Conservation (phyloP, 2,888 invertebrate species). For the Dysmachus trigonus region DNA sequence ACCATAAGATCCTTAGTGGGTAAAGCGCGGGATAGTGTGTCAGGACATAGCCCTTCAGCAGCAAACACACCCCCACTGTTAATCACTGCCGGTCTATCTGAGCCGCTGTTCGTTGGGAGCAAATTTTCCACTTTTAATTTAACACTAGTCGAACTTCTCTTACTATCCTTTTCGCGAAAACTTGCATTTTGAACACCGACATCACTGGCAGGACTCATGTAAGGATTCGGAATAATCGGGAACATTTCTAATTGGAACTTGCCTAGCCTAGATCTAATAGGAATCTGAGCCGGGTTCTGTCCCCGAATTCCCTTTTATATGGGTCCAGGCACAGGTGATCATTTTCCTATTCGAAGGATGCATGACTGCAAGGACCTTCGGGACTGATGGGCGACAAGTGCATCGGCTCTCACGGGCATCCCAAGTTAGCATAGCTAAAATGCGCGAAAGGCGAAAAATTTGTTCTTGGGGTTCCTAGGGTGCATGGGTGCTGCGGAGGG, state of each 20-base stretch:
- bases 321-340: neutral
- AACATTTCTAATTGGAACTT: constrained; percentile 44
- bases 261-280: constrained; percentile 22
- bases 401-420: constrained; percentile 62
- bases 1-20: constrained; percentile 44
- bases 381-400: constrained; percentile 58
- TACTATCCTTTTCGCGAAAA: constrained; percentile 31
- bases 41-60: constrained; percentile 45
- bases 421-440: constrained; percentile 1
- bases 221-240: constrained; percentile 46
- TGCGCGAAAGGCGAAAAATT: constrained; percentile 26
- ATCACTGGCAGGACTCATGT: neutral
- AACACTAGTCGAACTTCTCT: neutral
- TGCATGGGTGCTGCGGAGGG: neutral
- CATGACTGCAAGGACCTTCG: neutral
- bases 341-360: neutral
- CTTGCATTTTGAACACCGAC: neutral
- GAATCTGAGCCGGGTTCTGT: neutral
- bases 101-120: neutral
- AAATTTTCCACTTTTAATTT: constrained; percentile 20
- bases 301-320: neutral
- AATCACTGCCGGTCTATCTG: neutral
- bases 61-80: constrained; percentile 48
- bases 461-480: neutral
- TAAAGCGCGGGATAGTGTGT: constrained; percentile 43